phyloP scores from a whole-genome alignment of 2,888 invertebrate genomes.

The Choristoneura rosaceana region DNA sequence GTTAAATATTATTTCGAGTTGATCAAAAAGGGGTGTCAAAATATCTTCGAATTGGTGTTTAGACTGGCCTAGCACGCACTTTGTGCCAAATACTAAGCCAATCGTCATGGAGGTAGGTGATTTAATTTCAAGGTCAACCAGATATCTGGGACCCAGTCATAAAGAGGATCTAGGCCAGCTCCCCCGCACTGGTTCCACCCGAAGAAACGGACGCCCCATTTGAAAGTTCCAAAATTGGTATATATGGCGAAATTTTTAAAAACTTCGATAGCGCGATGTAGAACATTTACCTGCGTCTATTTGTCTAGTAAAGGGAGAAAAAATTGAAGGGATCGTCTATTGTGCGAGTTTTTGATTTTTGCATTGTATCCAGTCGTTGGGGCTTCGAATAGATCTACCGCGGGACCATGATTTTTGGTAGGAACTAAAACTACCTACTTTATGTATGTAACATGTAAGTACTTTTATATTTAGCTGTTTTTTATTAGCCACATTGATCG shows the following conservation, averaged over 20 bases:
- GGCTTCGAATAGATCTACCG: not conserved
- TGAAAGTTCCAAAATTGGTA: not conserved
- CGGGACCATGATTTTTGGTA: too few species aligned
- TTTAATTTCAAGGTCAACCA: conserved; percentile 55
- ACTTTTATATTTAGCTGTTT: too few species aligned
- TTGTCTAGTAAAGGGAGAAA: conserved; percentile 59
- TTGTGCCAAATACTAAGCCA: conserved; percentile 67
- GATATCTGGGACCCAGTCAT: conserved; percentile 40
- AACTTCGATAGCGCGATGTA: conserved; percentile 55
- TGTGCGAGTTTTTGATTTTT: conserved; percentile 50
- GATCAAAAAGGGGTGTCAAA: conserved; percentile 71
- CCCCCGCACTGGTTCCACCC: conserved; percentile 70
- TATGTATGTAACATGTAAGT: too few species aligned
- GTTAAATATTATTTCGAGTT: not conserved
- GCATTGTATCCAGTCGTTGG: conserved; percentile 11
- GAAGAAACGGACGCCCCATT: conserved; percentile 70
- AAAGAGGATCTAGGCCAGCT: conserved; percentile 66
- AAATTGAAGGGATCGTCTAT: conserved; percentile 52
- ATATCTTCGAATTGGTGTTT: conserved; percentile 69
- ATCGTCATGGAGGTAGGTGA: conserved; percentile 69
- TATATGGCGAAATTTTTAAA: not conserved
- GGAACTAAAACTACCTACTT: too few species aligned
- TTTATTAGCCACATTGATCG: too few species aligned
- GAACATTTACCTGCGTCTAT: conserved; percentile 67
- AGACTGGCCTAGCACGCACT: conserved; percentile 68